Percentiles rank a stretch among this genome's conserved stretches.
phyloP scores from a whole-genome alignment of 2,888 invertebrate species.

The Orthonychiurus folsomi region DNA sequence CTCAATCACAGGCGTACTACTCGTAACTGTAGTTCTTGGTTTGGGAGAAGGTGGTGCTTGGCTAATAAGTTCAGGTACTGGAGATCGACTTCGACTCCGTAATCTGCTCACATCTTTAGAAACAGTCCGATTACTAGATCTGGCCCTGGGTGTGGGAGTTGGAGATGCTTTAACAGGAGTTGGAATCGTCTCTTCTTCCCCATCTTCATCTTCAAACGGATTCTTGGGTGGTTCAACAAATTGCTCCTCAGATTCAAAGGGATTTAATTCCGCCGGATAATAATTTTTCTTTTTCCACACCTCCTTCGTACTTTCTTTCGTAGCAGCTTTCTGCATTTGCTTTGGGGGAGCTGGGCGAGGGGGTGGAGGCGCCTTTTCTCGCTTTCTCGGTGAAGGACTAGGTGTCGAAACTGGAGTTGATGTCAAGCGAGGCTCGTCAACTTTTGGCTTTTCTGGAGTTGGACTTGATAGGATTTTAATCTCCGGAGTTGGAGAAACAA shows the following conservation, averaged over 20 bases:
- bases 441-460: not conserved
- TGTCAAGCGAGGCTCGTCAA: not conserved
- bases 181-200: conserved; percentile 17
- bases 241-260: conserved; percentile 65
- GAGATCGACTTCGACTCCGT: not conserved
- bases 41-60: conserved; percentile 12
- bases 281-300: conserved; percentile 40
- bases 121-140: not conserved
- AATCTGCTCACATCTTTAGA: not conserved
- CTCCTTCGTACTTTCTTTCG: conserved; percentile 19
- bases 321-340: not conserved
- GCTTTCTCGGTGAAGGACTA: not conserved
- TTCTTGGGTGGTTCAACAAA: conserved; percentile 20
- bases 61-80: not conserved
- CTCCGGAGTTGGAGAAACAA: no score
- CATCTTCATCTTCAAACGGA: conserved; percentile 39
- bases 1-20: not conserved
- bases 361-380: not conserved
- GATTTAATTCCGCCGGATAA: conserved; percentile 74
- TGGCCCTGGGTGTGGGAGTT: conserved; percentile 12
- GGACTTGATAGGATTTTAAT: not conserved
- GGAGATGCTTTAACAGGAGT: conserved; percentile 4
- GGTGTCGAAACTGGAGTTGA: not conserved
- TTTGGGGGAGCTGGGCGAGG: not conserved
- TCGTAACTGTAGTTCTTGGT: conserved; percentile 13